Evolutionary conservation across 1,140 invertebrate genomes (phyloP).

Genomic region (Microplitis mediator): DNA sequence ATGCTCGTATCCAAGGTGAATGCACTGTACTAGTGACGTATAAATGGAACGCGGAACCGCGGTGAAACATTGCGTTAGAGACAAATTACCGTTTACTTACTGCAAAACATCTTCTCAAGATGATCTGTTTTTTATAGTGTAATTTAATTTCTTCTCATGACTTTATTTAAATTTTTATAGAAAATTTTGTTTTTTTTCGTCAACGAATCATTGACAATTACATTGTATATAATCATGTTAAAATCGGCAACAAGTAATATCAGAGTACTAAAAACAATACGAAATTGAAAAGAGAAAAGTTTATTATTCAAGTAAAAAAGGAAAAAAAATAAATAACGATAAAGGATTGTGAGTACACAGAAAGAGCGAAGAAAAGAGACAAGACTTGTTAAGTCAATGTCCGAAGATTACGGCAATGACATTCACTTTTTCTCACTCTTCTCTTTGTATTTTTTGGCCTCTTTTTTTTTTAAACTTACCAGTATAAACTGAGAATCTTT

Average conservation of each 20-base stretch:
- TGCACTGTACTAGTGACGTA: constrained; percentile 56
- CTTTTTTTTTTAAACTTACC: constrained; percentile 30
- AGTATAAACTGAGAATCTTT: no score
- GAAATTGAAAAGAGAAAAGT: constrained; percentile 24
- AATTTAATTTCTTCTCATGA: not conserved
- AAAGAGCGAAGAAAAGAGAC: constrained; percentile 12
- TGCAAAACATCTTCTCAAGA: constrained; percentile 40
- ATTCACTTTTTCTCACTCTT: constrained; percentile 62
- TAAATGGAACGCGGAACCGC: constrained; percentile 56
- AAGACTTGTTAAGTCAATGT: constrained; percentile 54
- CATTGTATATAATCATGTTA: not conserved
- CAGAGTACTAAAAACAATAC: no score
- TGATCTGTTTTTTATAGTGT: constrained; percentile 11
- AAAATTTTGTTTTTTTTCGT: not conserved
- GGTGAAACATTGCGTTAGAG: constrained; percentile 47
- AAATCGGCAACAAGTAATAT: not conserved
- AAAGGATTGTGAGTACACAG: not conserved
- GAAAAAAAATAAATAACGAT: not conserved
- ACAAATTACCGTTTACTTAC: constrained; percentile 55
- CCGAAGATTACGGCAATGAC: constrained; percentile 64
- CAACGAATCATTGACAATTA: not conserved
- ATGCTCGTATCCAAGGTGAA: constrained; percentile 53
- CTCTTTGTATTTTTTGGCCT: constrained; percentile 42
- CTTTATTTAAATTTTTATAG: not conserved
- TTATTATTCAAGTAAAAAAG: not conserved